Evolutionary conservation across 2,113 vertebrate species (phyloP), one percentile per base, ranked within the genome.

Genomic region (Melozone crissalis): DNA sequence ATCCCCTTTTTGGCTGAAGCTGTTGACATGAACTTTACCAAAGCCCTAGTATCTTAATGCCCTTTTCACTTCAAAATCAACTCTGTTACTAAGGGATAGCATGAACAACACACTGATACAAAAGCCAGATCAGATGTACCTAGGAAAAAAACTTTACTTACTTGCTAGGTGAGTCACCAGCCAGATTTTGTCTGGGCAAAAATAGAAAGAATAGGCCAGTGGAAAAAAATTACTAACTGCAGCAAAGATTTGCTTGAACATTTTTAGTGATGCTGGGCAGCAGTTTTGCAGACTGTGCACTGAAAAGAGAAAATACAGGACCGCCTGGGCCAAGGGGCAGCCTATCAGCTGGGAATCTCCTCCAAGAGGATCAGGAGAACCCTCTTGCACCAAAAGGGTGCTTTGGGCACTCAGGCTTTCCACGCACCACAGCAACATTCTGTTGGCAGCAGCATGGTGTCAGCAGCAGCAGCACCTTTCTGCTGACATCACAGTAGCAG

Each of bases 361-460:
- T 49, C 47, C 47, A 51, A 51, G 49, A 51, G 11, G 35, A 44
- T 33, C 31, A 73, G 17, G 26, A 72, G 43, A 30, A 55, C 5
- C 5, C 26, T 65, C 31, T 55, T 10, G 35, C 51, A 13, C n/a
- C 31, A 5, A 35, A 43, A 31, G 31, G 27, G 26, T 14, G 26
- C 76, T 73, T 26, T 58, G 35, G 17, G 27, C 35, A 31, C 14
- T 1, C 9, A 37, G 51, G n/a, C 4, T 10, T 7, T 13, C 67
- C 21, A 15, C 5, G 49, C 43, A 30, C 35, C 21, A 49, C 3
- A 2, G 31, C 7, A 33, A 43, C 11, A 0, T 27, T 39, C 20
- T 2, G 7, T 47, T 41, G 49, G 13, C 13, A 63, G 20, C 7
- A 33, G 2, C 20, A 6, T 2, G 4, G n/a, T 0, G 0, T 16